Base-by-base conservation (phyloP, 2,113 vertebrate genomes). In the Delphinapterus leucas region DNA sequence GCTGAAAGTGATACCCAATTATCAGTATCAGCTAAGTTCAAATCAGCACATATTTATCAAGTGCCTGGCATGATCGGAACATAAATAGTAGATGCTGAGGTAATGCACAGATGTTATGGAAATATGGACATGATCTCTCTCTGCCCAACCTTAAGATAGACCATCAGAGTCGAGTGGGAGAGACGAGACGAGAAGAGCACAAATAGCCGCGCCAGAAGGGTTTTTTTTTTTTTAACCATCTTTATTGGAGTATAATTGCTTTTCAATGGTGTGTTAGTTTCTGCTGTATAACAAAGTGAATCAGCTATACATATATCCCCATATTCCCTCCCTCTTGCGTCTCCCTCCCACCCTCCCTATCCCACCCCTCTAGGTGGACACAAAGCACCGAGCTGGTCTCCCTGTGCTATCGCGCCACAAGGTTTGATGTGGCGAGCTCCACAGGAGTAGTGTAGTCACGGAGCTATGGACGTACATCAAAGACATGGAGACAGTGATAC, bases 381-480 rank as follows among this genome's bases (percentile, higher is more conserved):
- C 53, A 18, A 53, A 53, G 53, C 53, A 18, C 53, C 5, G 0
- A 53, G 53, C 15, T 53, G 53, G 1, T 53, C 53, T 53, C 53
- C 5, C 53, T 53, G 53, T 53, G 53, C 53, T 53, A 53, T 53
- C 53, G 53, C 5, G 49, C 11, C 10, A 12, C 61, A 20, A 33
- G 44, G 8, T 9, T 33, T 12, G 65, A 31, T 31, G 11, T 25
- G 71, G 53, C 10, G 20, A 55, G 18, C 53, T 60, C 41, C 15
- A 1, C 0, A 33, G n/a, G 23, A 41, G 25, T 4, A n/a, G 2
- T 7, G 1, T 38, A n/a, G 38, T 33, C 7, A 47, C 38, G 23
- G 20, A 26, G 3, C 47, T 38, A 4, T 25, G 23, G 61, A 77
- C 36, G 26, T 2, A 33, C 14, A 25, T 26, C 9, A 15, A 33